phyloP scores from a whole-genome alignment of 1,140 invertebrate genomes.

The Gonatopus flavifemur region DNA sequence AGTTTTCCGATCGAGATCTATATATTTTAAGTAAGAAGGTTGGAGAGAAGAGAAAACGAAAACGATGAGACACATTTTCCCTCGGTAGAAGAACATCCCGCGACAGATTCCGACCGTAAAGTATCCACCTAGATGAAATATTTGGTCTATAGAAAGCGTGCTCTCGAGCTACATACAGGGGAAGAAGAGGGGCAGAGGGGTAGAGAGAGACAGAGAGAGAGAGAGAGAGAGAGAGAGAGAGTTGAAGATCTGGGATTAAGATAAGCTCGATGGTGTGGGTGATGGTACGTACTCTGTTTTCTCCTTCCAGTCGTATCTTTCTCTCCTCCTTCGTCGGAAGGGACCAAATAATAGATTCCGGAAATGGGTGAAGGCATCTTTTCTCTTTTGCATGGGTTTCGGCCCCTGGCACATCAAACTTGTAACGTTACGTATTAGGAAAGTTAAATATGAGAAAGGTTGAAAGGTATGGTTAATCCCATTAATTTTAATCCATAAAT shows the following conservation, averaged over 20 bases:
- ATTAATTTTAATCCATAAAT: no score
- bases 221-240: slow-evolving; percentile 1
- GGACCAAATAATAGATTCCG: no score
- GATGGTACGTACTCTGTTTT: neutral
- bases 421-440: no score
- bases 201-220: slow-evolving; percentile 8
- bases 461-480: no score
- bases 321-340: slow-evolving; percentile 6
- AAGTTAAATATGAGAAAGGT: no score
- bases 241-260: slow-evolving; percentile 21
- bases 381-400: neutral
- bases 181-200: neutral
- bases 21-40: slow-evolving; percentile 6
- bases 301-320: neutral
- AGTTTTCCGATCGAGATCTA: slow-evolving; percentile 20
- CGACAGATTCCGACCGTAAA: slow-evolving; percentile 27
- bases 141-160: slow-evolving; percentile 26
- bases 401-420: no score
- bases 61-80: slow-evolving; percentile 19
- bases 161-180: slow-evolving; percentile 10
- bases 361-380: neutral
- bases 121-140: slow-evolving; percentile 30
- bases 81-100: slow-evolving; percentile 6
- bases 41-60: neutral
- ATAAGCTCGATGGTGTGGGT: slow-evolving; percentile 14